Evolutionary conservation across 2,888 invertebrate species (phyloP).

Genomic region (Nysson spinosus): DNA sequence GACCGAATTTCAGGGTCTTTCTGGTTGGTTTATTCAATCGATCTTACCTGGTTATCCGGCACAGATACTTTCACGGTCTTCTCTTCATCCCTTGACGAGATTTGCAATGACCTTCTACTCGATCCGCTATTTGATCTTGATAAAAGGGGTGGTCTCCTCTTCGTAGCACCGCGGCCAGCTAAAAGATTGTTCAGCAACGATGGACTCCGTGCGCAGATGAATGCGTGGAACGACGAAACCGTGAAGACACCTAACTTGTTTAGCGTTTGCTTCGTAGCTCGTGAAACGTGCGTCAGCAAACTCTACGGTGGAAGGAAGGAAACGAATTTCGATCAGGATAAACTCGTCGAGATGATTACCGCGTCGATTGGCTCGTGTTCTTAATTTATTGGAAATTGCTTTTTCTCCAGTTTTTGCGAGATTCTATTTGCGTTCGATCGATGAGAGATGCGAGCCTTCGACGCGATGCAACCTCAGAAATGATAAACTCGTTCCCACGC

Average conservation of each 20-base stretch:
- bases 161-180: constrained; percentile 93
- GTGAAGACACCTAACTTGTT: constrained; percentile 98
- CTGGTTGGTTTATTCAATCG: too few relatives aligned
- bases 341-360: constrained; percentile 4
- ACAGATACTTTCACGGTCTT: constrained; percentile 93
- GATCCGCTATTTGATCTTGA: constrained; percentile 94
- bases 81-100: constrained; percentile 92
- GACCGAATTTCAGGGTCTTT: too few relatives aligned
- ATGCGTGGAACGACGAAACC: constrained; percentile 98
- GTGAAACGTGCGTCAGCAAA: constrained; percentile 95
- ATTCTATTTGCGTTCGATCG: constrained; percentile 48
- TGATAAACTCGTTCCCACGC: neutral
- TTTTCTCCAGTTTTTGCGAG: constrained; percentile 15
- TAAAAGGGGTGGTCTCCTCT: constrained; percentile 92
- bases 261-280: constrained; percentile 95
- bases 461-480: constrained; percentile 4
- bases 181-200: constrained; percentile 94
- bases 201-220: constrained; percentile 97
- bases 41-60: constrained; percentile 85
- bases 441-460: constrained; percentile 36
- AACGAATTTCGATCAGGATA: constrained; percentile 3
- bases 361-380: constrained; percentile 2
- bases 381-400: constrained; percentile 46
- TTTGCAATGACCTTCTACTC: constrained; percentile 92
- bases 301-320: constrained; percentile 82